Evolutionary conservation across 2,113 vertebrate genomes (phyloP).

Genomic region (Tychaedon coryphoeus): DNA sequence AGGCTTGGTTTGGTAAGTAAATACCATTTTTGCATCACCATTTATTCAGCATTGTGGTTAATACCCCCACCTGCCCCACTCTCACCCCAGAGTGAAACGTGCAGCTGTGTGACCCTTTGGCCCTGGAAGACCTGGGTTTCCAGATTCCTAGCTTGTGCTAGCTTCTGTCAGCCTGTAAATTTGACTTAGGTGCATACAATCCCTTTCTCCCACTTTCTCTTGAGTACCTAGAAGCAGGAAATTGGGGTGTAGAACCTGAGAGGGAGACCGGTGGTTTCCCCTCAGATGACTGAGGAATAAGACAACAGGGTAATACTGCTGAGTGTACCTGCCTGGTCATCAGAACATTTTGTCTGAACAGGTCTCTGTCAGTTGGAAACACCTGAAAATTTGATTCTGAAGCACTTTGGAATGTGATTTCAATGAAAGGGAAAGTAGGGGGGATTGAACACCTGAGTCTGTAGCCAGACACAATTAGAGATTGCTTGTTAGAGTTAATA

Average conservation of each 20-base stretch:
- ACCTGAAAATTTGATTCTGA: not conserved
- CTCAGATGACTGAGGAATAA: not conserved
- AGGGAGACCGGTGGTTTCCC: not conserved
- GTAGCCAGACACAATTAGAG: not conserved
- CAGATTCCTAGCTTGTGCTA: not conserved
- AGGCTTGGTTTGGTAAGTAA: conserved; percentile 97
- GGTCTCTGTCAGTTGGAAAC: not conserved
- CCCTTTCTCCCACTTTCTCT: not conserved
- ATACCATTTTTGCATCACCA: not conserved
- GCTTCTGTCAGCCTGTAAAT: not conserved
- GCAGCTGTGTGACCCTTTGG: not conserved
- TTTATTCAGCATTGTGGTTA: not conserved
- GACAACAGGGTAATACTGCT: not conserved
- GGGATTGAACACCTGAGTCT: not conserved
- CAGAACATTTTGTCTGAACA: not conserved
- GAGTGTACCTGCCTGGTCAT: not conserved
- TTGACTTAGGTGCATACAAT: not conserved
- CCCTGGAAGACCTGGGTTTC: not conserved
- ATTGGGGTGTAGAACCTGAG: rapidly evolving
- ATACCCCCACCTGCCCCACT: not conserved
- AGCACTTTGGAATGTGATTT: not conserved
- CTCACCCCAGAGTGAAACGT: not conserved
- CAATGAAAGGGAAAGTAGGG: not conserved
- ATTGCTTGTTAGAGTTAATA: not conserved
- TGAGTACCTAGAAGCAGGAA: not conserved